These are phyloP conservation scores for Bibio marci DNA, from an alignment of 2,888 invertebrate species.

Conservation along the genomic window DNA sequence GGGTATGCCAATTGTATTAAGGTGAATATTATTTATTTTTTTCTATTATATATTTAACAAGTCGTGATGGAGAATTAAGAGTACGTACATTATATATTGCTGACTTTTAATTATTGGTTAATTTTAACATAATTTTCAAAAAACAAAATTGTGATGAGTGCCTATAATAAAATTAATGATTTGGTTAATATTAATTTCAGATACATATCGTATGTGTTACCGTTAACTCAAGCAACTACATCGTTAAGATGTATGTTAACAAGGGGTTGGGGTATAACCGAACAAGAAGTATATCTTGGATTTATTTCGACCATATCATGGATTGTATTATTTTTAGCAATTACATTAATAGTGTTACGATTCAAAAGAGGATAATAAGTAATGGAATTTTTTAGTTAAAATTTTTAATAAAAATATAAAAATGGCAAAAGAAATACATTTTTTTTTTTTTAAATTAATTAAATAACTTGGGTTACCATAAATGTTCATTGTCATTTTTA, in stretches of 20 bases:
- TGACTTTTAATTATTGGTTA: no score
- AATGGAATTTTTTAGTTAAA: no score
- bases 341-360: conserved; percentile 63
- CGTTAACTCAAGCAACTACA: conserved; percentile 84
- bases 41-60: neutral
- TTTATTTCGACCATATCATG: conserved; percentile 72
- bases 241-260: conserved; percentile 74
- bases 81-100: no score
- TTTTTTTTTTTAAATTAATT: no score
- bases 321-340: conserved; percentile 66
- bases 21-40: conserved; percentile 19
- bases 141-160: neutral
- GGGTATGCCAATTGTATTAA: conserved; percentile 75
- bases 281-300: conserved; percentile 73
- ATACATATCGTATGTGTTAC: conserved; percentile 68
- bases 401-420: no score
- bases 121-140: neutral
- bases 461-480: no score
- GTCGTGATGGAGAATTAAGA: no score
- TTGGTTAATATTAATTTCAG: conserved; percentile 12
- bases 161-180: neutral
- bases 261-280: conserved; percentile 67
- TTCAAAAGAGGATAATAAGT: conserved; percentile 56
- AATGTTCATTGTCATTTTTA: no score
- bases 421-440: no score